Evolutionary conservation across 2,888 invertebrate species (phyloP), one percentile per base, ranked within the genome.

Genomic region (Caenorhabditis sinica): DNA sequence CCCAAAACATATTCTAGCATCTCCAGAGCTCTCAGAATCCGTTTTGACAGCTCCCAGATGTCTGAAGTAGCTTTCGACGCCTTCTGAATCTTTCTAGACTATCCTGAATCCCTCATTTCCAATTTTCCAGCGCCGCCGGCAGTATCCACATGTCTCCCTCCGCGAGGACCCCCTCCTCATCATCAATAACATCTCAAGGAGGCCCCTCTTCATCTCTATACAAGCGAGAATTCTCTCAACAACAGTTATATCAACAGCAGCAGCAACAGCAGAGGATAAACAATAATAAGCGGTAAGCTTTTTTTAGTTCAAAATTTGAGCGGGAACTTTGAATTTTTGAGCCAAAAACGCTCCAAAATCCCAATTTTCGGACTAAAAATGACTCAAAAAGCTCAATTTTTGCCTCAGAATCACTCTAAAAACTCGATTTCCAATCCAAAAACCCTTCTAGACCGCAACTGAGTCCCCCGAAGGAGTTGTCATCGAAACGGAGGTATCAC

Each of bases 231-330:
- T 60, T 60, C 6, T 20, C 20, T n/a, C 71, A 71, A 30, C 43
- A 43, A 43, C 45, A 33, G n/a, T n/a, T n/a, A n/a, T n/a, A n/a
- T n/a, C n/a, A n/a, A 25, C 36, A 40, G 40, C 43, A 20, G 56
- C 72, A 72, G 30, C 72, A 71, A 25, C 69, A 71, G 23, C 71
- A 58, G 60, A 28, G 60, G 23, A 61, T n/a, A 25, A 56, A 17
- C 43, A 72, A 15, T 60, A 72, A 58, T n/a, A 71, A 71, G 23
- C 25, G 71, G 71, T 71, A 36, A 25, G 17, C 8, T 49, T 49
- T 49, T 49, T 36, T 60, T 30, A 30, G 3, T 30, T 33, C n/a
- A 20, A 53, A 53, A 1, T 20, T 23, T 49, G 45, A 3, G 45
- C 20, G 23, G 53, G n/a, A 49, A 49, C 17, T 17, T 45, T 13